Conservation (phyloP, 2,113 vertebrate genomes). For the Ploceus nigricollis region DNA sequence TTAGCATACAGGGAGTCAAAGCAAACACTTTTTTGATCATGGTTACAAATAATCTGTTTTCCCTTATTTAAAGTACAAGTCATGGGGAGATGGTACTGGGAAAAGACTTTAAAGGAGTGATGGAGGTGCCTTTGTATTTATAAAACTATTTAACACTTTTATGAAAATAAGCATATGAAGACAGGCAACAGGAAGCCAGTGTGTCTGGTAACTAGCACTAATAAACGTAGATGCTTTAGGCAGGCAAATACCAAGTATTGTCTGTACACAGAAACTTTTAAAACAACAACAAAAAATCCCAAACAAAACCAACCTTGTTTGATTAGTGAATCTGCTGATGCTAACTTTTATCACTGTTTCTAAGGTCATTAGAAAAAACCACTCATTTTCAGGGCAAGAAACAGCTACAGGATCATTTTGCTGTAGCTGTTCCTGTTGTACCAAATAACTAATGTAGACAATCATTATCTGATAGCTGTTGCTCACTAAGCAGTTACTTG, state of each 20-base stretch:
- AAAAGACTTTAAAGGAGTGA: background rate
- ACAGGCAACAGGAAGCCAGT: background rate
- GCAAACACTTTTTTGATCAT: background rate
- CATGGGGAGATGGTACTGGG: background rate
- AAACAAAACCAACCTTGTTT: background rate
- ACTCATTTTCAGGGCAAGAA: constrained; percentile 33
- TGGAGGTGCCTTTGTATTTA: constrained; percentile 43
- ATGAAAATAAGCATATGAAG: background rate
- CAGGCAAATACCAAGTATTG: background rate
- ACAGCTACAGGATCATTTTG: background rate
- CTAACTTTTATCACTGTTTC: background rate
- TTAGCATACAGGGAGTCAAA: background rate
- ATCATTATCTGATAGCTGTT: constrained; percentile 3
- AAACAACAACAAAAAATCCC: background rate
- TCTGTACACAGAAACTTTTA: background rate
- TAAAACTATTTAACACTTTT: background rate
- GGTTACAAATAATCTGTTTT: background rate
- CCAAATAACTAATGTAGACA: constrained; percentile 60
- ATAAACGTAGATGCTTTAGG: background rate
- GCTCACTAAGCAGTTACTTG: background rate
- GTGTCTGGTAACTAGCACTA: background rate
- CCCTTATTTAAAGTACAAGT: background rate
- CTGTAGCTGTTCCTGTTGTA: constrained; percentile 8
- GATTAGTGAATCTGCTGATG: constrained; percentile 7
- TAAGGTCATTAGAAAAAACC: background rate